phyloP scores from a whole-genome alignment of 2,797 vertebrate genomes.

The Thunnus albacares region DNA sequence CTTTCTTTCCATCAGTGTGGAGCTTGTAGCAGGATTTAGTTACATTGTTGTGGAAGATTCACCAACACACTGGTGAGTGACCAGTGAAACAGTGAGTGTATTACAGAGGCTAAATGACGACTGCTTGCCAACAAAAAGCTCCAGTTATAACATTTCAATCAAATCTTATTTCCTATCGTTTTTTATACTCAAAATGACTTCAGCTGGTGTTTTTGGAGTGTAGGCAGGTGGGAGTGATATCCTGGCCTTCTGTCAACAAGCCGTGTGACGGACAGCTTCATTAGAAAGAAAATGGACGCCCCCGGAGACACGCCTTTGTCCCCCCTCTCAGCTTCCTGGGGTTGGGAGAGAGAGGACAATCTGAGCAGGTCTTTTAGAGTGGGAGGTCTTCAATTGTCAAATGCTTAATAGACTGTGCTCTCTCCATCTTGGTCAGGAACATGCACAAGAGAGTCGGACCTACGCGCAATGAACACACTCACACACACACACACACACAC shows the following conservation, averaged over 20 bases:
- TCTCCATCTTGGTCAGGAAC: constrained; percentile 70
- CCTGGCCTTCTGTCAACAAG: constrained; percentile 82
- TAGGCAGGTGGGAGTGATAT: constrained; percentile 72
- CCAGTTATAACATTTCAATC: constrained; percentile 44
- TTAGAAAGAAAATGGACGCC: constrained; percentile 84
- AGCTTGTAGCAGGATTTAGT: not conserved
- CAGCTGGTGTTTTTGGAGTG: constrained; percentile 49
- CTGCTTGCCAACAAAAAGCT: not conserved
- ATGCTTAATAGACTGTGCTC: constrained; percentile 84
- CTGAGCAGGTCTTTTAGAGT: constrained; percentile 78
- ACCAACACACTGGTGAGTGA: not conserved
- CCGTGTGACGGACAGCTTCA: constrained; percentile 82
- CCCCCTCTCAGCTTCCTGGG: constrained; percentile 65
- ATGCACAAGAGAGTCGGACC: constrained; percentile 15
- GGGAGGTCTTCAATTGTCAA: constrained; percentile 86
- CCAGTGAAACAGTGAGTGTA: not conserved
- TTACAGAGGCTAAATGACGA: not conserved
- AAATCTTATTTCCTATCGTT: constrained; percentile 1
- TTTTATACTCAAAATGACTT: constrained; percentile 34
- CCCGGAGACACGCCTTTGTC: constrained; percentile 74
- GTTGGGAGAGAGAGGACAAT: constrained; percentile 72
- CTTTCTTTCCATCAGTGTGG: not conserved
- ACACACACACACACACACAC: constrained; percentile 39
- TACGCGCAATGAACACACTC: constrained; percentile 12
- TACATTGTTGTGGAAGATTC: not conserved